Base-by-base conservation (phyloP, 1,140 invertebrate species). In the Zeugodacus cucurbitae region DNA sequence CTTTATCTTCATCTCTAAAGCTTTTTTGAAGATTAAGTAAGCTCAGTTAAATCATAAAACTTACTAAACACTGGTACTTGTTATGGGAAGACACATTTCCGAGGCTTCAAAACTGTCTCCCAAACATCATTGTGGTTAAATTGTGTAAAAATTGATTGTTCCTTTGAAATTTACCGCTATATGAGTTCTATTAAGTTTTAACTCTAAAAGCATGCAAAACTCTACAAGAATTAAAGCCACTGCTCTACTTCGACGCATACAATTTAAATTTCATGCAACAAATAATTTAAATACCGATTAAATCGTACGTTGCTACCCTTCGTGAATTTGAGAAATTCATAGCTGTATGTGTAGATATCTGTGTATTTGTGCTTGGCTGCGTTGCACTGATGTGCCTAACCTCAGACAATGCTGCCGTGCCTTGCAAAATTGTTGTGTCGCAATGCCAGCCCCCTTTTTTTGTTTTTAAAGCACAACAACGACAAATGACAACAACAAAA, bases 371-470 rank as follows among this genome's bases (percentile, higher is more conserved):
- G 74, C 48, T 10, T 22, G 74, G 48, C 74, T 48, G 41, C 74
- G 26, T 4, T 82, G 74, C 41, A 29, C 74, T 82, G 74, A 26
- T 82, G 74, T 88, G 91, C 91, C 91, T 92, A 92, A 92, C 91
- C 91, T 92, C 91, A 91, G 91, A 92, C 91, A 92, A 92, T 91
- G 89, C 90, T 88, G 64, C 32, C 74, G 74, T 74, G 67, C 26
- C 20, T 17, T 41, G 70, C 74, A 54, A 70, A 82, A 82, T 82
- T 48, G 74, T 82, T 82, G 41, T 82, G 74, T 82, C 74, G 74
- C 74, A 82, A 82, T 48, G 74, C 74, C 74, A 82, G 74, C 41
- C 41, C 74, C 74, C 74, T 48, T 48, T 82, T 74, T 74, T 41
- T 41, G 41, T 32, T n/a, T n/a, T n/a, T n/a, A n/a, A 70, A 41